phyloP scores from a whole-genome alignment of 2,797 vertebrate genomes.

The Sebastes matsubarae region DNA sequence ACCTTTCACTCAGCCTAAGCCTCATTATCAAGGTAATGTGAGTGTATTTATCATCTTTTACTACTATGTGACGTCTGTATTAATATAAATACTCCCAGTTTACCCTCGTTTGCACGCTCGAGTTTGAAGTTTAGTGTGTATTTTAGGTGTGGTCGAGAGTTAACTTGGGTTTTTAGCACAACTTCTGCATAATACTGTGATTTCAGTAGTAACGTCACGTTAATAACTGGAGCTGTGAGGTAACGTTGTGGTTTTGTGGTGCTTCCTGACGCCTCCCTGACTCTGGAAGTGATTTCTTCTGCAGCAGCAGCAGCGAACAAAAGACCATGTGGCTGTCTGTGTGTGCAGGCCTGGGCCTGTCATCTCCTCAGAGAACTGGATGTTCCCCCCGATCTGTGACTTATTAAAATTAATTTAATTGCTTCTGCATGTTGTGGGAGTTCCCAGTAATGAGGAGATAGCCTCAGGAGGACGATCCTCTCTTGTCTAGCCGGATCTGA shows the following conservation, averaged over 20 bases:
- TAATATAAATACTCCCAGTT: fast-evolving
- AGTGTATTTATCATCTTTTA: fast-evolving
- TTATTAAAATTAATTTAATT: not conserved
- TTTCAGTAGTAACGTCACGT: fast-evolving
- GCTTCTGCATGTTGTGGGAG: too few relatives aligned
- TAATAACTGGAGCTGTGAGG: fast-evolving
- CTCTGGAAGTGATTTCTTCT: too few relatives aligned
- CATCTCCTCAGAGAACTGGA: not conserved
- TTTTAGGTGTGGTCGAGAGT: too few relatives aligned
- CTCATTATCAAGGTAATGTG: constrained; percentile 13
- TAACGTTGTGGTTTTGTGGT: fast-evolving
- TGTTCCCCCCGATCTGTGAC: fast-evolving
- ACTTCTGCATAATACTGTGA: not conserved
- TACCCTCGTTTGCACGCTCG: fast-evolving
- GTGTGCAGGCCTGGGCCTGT: constrained; percentile 14
- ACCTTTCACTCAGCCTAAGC: not conserved
- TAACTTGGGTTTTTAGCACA: too few relatives aligned
- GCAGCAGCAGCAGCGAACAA: constrained; percentile 29
- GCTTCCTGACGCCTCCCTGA: fast-evolving
- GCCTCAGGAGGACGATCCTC: too few relatives aligned
- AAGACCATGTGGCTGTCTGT: constrained; percentile 35
- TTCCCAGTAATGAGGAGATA: not conserved
- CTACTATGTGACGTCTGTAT: fast-evolving
- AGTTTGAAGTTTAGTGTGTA: too few relatives aligned
- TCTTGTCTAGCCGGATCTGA: not conserved